Conservation (phyloP, 37 sponge, comb jelly and placozoan genomes). For the Cladorhizidae sp. region DNA sequence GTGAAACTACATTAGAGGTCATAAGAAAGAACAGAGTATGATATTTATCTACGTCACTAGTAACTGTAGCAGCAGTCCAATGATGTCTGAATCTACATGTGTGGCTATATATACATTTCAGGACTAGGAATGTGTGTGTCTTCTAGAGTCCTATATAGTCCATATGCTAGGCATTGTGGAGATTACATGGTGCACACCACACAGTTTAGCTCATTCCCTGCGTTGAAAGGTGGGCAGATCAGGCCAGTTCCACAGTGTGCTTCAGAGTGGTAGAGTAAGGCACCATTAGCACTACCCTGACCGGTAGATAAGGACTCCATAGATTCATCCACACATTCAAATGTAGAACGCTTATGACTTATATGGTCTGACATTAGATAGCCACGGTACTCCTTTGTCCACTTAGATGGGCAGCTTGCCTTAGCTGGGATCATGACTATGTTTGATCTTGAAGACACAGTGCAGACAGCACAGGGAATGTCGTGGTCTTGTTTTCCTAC, state of each 20-base stretch:
- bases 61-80: too few relatives aligned
- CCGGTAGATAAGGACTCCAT: conserved; percentile 25
- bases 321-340: conserved; percentile 40
- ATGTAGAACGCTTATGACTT: conserved; percentile 5
- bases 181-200: conserved; percentile 72
- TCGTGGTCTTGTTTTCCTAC: conserved; percentile 10
- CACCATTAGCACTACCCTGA: conserved; percentile 32
- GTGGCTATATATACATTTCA: too few relatives aligned
- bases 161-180: too few relatives aligned
- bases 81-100: too few relatives aligned
- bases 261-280: conserved; percentile 52
- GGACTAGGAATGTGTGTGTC: too few relatives aligned
- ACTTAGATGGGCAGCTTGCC: conserved; percentile 26
- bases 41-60: too few relatives aligned
- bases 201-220: conserved; percentile 52
- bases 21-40: too few relatives aligned
- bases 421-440: conserved; percentile 49
- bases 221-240: conserved; percentile 50
- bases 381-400: conserved; percentile 53
- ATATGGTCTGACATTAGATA: conserved; percentile 37
- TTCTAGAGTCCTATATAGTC: too few relatives aligned
- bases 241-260: conserved; percentile 36
- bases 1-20: too few relatives aligned
- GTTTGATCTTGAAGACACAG: conserved; percentile 3
- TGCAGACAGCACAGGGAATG: conserved; percentile 61